A percentile compares a stretch with the other conserved stretches of the same genome.
phyloP scores from a whole-genome alignment of 2,113 vertebrate species.

The Periophthalmodon schlosseri region DNA sequence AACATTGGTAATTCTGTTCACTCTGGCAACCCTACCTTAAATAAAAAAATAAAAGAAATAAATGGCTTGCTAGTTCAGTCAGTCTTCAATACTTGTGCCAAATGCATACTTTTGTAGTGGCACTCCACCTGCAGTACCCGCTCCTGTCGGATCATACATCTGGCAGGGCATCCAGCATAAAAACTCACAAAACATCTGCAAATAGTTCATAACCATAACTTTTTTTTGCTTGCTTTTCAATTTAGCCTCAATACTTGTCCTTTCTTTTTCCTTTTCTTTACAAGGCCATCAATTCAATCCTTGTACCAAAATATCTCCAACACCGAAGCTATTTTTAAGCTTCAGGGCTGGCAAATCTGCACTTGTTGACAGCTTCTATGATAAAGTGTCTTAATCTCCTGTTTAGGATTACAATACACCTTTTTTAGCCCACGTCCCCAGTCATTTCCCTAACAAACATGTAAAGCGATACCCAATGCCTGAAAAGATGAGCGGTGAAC shows the following conservation, averaged over 20 bases:
- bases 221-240: background rate
- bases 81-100: no score
- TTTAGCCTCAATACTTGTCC: background rate
- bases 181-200: no score
- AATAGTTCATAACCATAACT: no score
- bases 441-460: background rate
- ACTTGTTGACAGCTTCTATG: background rate
- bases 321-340: background rate
- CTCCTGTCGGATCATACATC: no score
- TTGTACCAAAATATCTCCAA: background rate
- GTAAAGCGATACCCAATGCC: background rate
- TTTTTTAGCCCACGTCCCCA: background rate
- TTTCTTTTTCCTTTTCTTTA: background rate
- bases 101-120: no score
- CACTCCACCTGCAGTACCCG: no score
- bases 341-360: background rate
- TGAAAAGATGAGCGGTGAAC: background rate
- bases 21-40: no score
- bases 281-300: background rate
- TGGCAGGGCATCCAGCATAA: no score
- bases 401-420: conserved; percentile 8
- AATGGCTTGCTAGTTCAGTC: no score
- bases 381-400: conserved; percentile 8
- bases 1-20: no score
- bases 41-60: no score